Percentiles rank a stretch among this genome's conserved stretches.
Evolutionary conservation across 1,140 invertebrate species (phyloP).

Genomic region (Trichonephila clavipes): DNA sequence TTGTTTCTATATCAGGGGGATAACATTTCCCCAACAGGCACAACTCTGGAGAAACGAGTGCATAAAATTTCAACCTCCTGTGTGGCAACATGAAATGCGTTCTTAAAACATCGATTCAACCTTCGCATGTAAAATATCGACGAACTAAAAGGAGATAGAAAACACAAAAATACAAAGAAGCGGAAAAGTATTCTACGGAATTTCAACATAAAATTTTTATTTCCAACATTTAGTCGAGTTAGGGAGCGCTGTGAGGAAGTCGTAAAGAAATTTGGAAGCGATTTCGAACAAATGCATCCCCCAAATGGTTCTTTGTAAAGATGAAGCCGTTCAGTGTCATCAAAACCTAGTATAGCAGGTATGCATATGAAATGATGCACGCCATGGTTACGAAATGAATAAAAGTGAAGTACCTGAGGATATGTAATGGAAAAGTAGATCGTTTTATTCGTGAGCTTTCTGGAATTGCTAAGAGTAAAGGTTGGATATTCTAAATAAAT

Average conservation of each 20-base stretch:
- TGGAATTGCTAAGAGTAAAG: no score
- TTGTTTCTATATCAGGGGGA: not conserved
- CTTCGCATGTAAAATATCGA: not conserved
- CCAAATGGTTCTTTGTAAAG: not conserved
- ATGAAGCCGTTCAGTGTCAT: not conserved
- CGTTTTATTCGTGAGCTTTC: not conserved
- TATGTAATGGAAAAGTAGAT: not conserved
- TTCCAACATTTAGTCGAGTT: slow-evolving; percentile 24
- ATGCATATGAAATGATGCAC: slow-evolving; percentile 3
- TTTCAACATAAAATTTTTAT: slow-evolving; percentile 32
- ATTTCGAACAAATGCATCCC: slow-evolving; percentile 10
- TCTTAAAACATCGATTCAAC: not conserved
- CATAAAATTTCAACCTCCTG: slow-evolving; percentile 3
- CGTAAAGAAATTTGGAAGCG: slow-evolving; percentile 24
- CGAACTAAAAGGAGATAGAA: not conserved
- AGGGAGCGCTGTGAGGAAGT: not conserved
- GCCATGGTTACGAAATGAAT: not conserved
- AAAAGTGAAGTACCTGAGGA: not conserved
- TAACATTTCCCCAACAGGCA: not conserved
- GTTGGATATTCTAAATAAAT: no score
- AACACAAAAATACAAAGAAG: not conserved
- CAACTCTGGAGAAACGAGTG: not conserved
- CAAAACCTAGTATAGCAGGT: not conserved
- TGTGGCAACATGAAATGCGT: not conserved
- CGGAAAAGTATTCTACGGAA: not conserved